Evolutionary conservation across 2,113 vertebrate genomes (phyloP).

Genomic region (Pleuronectes platessa): DNA sequence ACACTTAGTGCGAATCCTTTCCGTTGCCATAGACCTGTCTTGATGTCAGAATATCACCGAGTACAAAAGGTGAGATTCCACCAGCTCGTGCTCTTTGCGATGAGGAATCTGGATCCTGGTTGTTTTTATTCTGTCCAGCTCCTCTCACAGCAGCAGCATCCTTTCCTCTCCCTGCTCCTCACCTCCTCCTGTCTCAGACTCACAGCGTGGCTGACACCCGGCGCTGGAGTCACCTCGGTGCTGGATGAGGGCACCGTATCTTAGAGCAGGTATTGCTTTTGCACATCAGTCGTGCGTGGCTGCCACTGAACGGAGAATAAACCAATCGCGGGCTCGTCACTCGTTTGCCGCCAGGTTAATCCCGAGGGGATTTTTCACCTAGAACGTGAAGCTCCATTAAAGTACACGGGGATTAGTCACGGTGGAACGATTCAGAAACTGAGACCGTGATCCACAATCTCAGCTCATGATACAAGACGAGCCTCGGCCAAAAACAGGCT

Average conservation of each 20-base stretch:
- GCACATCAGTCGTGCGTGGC: slow-evolving; percentile 50
- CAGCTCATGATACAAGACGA: not conserved
- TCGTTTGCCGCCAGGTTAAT: slow-evolving; percentile 14
- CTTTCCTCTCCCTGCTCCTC: not conserved
- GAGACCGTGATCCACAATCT: not conserved
- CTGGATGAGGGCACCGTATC: slow-evolving; percentile 26
- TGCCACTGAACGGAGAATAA: slow-evolving; percentile 52
- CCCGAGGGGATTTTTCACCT: slow-evolving; percentile 7
- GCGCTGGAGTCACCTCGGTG: slow-evolving; percentile 40
- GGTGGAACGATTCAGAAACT: not conserved
- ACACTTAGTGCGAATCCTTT: slow-evolving; percentile 32
- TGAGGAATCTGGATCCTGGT: slow-evolving; percentile 30
- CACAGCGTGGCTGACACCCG: slow-evolving; percentile 37
- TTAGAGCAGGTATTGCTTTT: slow-evolving; percentile 45
- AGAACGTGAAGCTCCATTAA: not conserved
- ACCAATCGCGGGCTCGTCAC: slow-evolving; percentile 19
- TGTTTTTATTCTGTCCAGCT: slow-evolving; percentile 48
- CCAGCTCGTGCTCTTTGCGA: slow-evolving; percentile 36
- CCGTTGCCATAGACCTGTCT: slow-evolving; percentile 53
- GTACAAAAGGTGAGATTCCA: slow-evolving; percentile 28
- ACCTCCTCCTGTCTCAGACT: slow-evolving; percentile 35
- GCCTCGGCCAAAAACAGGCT: no score
- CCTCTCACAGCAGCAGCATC: slow-evolving; percentile 14
- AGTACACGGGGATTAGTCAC: not conserved
- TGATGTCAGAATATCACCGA: slow-evolving; percentile 48